These are phyloP conservation scores for Chloropsis cyanopogon DNA, from an alignment of 2,113 vertebrate genomes.

Conservation along the genomic window DNA sequence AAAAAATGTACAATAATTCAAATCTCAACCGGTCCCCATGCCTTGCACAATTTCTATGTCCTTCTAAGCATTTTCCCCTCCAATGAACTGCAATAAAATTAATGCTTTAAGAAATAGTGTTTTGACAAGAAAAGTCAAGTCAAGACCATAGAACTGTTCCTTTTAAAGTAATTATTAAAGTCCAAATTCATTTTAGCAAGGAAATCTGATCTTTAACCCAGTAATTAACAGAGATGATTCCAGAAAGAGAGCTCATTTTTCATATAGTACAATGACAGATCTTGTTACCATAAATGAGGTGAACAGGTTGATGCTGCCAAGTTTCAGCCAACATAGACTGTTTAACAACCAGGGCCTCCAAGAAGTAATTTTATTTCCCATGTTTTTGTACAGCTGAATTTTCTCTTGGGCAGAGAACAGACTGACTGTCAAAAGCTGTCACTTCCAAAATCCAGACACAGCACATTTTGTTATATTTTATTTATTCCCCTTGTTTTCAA, in stretches of 20 bases:
- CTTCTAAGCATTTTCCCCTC: neutral
- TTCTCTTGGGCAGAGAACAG: neutral
- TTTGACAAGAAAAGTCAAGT: constrained; percentile 13
- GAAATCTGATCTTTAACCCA: neutral
- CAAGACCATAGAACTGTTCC: neutral
- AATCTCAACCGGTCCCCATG: neutral
- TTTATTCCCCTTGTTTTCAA: neutral
- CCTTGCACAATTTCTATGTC: neutral
- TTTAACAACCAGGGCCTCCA: neutral
- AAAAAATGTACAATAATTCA: neutral
- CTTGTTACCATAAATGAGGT: neutral
- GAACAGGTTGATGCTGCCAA: neutral
- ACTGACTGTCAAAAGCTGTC: neutral
- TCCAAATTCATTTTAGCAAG: neutral
- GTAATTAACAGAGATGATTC: neutral
- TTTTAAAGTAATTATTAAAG: constrained; percentile 4
- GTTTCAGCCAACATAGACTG: neutral
- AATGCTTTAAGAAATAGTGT: neutral
- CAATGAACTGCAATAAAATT: neutral
- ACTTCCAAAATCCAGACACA: neutral
- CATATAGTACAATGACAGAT: neutral
- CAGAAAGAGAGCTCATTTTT: neutral
- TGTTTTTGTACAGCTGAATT: neutral
- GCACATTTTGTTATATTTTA: neutral
- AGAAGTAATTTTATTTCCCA: neutral